Evolutionary conservation across 2,888 invertebrate genomes (phyloP).

Genomic region (Shargacucullia verbasci): DNA sequence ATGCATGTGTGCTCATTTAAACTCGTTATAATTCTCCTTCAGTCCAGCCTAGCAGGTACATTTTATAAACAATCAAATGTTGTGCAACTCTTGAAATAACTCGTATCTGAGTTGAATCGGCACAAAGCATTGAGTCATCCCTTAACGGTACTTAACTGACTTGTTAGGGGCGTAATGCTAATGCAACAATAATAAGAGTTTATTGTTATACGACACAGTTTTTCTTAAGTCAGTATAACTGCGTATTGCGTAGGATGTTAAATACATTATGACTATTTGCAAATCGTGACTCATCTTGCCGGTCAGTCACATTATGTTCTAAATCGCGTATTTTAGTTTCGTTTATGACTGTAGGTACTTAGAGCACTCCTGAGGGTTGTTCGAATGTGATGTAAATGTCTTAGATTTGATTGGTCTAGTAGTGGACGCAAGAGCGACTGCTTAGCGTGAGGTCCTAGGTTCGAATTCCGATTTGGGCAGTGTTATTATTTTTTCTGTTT

Average conservation of each 20-base stretch:
- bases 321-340: background rate
- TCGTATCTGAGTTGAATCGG: conserved; percentile 6
- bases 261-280: conserved; percentile 21
- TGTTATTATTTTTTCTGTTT: too few species aligned
- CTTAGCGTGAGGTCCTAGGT: too few species aligned
- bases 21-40: conserved; percentile 8
- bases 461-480: too few species aligned
- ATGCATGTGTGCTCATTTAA: conserved; percentile 5
- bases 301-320: conserved; percentile 9
- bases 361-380: too few species aligned
- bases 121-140: conserved; percentile 32
- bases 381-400: too few species aligned
- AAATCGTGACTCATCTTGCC: conserved; percentile 24
- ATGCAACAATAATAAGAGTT: conserved; percentile 44
- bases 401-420: too few species aligned
- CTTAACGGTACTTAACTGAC: conserved; percentile 18
- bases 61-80: conserved; percentile 21
- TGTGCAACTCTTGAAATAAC: conserved; percentile 15
- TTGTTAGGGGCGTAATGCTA: conserved; percentile 34
- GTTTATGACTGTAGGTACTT: too few species aligned
- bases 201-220: conserved; percentile 21
- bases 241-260: conserved; percentile 26
- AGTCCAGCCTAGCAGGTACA: background rate
- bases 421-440: too few species aligned
- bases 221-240: conserved; percentile 24